These are phyloP conservation scores for Hirundichthys speculiger DNA, from an alignment of 2,113 vertebrate genomes.

Conservation along the genomic window DNA sequence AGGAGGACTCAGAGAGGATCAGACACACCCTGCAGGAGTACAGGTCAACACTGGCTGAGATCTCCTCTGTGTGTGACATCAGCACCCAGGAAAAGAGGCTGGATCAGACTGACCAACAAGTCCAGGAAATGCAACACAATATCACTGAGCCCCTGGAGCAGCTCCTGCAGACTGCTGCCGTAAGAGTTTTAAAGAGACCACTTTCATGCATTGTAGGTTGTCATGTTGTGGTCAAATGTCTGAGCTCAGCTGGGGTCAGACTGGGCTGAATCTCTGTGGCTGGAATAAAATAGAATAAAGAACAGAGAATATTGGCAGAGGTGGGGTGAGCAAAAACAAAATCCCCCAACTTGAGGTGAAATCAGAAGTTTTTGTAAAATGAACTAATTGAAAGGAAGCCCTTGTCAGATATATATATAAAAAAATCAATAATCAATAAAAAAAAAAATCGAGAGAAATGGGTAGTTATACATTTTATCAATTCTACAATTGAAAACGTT, in stretches of 20 bases:
- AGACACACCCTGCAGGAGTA: slow-evolving; percentile 79
- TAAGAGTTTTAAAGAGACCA: slow-evolving; percentile 67
- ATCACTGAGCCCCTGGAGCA: slow-evolving; percentile 82
- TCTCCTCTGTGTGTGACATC: slow-evolving; percentile 85
- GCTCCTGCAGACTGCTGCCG: slow-evolving; percentile 82
- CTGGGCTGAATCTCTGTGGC: neutral
- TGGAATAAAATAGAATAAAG: neutral
- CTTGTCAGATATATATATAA: too few relatives aligned
- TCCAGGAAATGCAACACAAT: slow-evolving; percentile 80
- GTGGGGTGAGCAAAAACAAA: too few relatives aligned
- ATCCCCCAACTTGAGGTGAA: too few relatives aligned
- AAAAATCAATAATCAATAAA: too few relatives aligned
- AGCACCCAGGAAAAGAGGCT: slow-evolving; percentile 72
- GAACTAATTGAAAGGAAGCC: too few relatives aligned
- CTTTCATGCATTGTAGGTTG: neutral
- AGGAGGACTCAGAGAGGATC: slow-evolving; percentile 91
- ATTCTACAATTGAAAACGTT: neutral
- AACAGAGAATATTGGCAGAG: too few relatives aligned
- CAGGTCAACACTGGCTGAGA: slow-evolving; percentile 81
- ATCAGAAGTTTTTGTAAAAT: too few relatives aligned
- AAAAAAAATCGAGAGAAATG: too few relatives aligned
- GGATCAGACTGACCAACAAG: slow-evolving; percentile 71
- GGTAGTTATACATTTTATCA: too few relatives aligned
- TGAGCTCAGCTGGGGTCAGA: neutral
- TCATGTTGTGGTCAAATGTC: neutral